phyloP scores from a whole-genome alignment of 2,888 invertebrate genomes.

The Torymus auratus region DNA sequence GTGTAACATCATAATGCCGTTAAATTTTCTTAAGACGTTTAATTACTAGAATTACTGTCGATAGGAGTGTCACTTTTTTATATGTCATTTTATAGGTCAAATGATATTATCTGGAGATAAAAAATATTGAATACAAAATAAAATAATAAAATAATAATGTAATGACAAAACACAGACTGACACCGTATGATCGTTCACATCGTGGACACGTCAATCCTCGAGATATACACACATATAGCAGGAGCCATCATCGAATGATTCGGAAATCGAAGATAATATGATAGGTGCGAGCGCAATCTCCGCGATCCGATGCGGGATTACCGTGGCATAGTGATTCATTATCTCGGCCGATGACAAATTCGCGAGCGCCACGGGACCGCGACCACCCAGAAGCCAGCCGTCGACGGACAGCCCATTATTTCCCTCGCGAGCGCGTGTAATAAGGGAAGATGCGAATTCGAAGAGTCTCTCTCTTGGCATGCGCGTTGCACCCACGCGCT shows the following conservation, averaged over 20 bases:
- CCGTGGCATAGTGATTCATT: conserved; percentile 39
- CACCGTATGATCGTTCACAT: no score
- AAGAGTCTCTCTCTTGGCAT: neutral
- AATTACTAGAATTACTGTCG: no score
- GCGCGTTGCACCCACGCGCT: no score
- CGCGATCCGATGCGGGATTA: conserved; percentile 20
- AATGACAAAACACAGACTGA: no score
- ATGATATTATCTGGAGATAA: no score
- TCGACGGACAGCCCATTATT: neutral
- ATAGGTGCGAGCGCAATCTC: neutral
- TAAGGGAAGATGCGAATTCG: neutral
- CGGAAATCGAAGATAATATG: conserved; percentile 13
- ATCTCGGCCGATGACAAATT: conserved; percentile 46
- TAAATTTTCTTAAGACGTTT: no score
- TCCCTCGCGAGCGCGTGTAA: neutral
- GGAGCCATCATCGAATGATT: neutral
- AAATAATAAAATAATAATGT: no score
- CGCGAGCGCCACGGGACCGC: neutral
- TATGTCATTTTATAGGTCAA: no score
- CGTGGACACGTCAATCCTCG: neutral
- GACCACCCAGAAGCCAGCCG: conserved; percentile 28
- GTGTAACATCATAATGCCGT: no score
- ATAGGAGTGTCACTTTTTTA: no score
- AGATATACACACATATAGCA: neutral
- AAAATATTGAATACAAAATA: no score